A percentile compares a stretch with the other conserved stretches of the same genome.
Evolutionary conservation across 2,888 invertebrate genomes (phyloP).

Genomic region (Alviniconcha strummeri): DNA sequence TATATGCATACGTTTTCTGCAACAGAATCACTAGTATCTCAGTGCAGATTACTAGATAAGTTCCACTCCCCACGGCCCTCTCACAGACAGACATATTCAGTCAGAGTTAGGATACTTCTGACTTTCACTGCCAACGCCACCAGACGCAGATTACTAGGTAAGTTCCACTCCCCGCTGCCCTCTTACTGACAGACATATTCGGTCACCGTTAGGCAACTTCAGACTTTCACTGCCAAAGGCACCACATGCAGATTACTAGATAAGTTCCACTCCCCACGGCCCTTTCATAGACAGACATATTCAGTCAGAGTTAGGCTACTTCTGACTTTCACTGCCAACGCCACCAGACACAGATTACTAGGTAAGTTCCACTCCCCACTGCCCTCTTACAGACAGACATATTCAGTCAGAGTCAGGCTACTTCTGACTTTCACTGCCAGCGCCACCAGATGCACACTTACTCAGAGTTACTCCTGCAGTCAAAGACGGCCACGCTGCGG

Average conservation of each 20-base stretch:
- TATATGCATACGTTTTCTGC: too few species aligned
- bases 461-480: slow-evolving; percentile 60
- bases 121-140: neutral
- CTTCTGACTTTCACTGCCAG: neutral
- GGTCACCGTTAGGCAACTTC: too few species aligned
- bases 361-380: neutral
- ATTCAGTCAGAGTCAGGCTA: neutral
- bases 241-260: too few species aligned
- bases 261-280: neutral
- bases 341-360: too few species aligned
- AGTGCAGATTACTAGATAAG: too few species aligned
- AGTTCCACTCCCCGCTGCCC: too few species aligned
- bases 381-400: neutral
- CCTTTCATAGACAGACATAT: too few species aligned
- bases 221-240: too few species aligned
- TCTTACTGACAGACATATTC: too few species aligned
- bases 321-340: too few species aligned
- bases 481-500: slow-evolving; percentile 59
- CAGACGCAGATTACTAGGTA: neutral
- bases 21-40: too few species aligned
- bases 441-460: slow-evolving; percentile 42
- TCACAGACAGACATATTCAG: neutral
- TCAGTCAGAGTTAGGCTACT: too few species aligned
- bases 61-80: neutral
- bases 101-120: neutral